Base-by-base conservation (phyloP, 2,797 vertebrate genomes). In the Triplophysa bombifrons region DNA sequence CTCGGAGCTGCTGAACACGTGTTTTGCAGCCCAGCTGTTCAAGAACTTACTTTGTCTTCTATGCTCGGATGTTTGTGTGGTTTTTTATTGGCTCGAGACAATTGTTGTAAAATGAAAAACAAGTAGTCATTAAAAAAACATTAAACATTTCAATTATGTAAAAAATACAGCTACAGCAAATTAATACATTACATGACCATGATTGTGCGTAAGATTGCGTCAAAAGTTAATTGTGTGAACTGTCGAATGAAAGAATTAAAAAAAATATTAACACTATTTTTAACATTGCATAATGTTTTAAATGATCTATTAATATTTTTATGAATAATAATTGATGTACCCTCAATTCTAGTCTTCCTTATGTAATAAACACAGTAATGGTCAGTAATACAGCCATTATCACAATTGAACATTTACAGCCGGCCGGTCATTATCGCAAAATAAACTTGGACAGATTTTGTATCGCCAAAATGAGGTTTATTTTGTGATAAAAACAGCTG, bases 11-110 rank as follows among this genome's bases (percentile, higher is more conserved):
- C 12, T 8, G n/a, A 56, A 9, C 78, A 81, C 65, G 75, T 78
- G 83, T 56, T 27, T 4, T 7, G 1, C 19, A 38, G 41, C 10
- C 58, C 74, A 65, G 71, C 71, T 81, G 78, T 74, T 61, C 48
- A 8, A 19, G 3, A 56, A 20, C n/a, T 22, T 22, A 22, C 2
- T 1, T 27, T 27, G 25, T 22, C 12, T 2, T 4, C 13, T 25
- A 12, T 56, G n/a, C 20, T 20, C 8, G 9, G 41, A 41, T 41
- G 8, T 10, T 41, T 41, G 41, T 41, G 8, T 41, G 41, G 41
- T 41, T 41, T 9, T 41, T 41, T 41, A 41, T 41, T 9, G 41
- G 10, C 9, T 11, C 9, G 9, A 41, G 41, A 11, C 41, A 41
- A 11, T 11, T 10, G 41, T 41, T 41, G 9, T 41, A 41, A 41